Percentiles rank a stretch among this genome's conserved stretches.
Evolutionary conservation across 2,888 invertebrate genomes (phyloP).

Genomic region (Thereva nobilitata): DNA sequence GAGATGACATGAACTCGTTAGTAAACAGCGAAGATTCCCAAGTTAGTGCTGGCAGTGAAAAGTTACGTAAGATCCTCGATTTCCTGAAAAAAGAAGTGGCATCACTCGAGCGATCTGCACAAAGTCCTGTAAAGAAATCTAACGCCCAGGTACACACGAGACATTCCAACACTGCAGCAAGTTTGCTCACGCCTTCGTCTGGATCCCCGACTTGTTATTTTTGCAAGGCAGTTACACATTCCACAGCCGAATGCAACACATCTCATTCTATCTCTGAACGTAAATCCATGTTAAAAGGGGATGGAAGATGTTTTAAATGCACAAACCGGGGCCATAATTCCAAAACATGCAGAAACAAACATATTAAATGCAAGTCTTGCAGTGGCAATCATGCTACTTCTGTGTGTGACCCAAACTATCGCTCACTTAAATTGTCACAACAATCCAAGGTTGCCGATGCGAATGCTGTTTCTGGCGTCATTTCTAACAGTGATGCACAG

Average conservation of each 20-base stretch:
- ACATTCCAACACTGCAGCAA: background rate
- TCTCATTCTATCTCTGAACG: conserved; percentile 1
- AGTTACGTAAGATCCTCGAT: background rate
- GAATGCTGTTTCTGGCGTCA: too few species aligned
- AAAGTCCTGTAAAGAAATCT: background rate
- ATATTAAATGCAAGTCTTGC: conserved; percentile 7
- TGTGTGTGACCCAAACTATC: conserved; percentile 5
- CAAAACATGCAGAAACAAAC: background rate
- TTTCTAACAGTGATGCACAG: background rate
- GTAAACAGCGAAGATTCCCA: background rate
- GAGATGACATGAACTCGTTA: background rate
- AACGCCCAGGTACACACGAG: background rate
- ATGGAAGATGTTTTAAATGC: conserved; percentile 12
- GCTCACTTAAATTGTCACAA: background rate
- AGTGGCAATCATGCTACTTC: conserved; percentile 6
- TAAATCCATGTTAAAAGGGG: conserved; percentile 3
- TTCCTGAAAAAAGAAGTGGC: background rate
- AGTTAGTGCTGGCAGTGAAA: background rate
- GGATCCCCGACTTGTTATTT: background rate
- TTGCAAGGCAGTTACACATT: background rate
- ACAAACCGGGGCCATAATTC: conserved; percentile 1
- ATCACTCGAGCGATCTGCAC: conserved; percentile 8
- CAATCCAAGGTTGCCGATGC: too few species aligned
- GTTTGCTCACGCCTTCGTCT: background rate
- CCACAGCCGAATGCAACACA: background rate